These are phyloP conservation scores for Clitarchus hookeri DNA, from an alignment of 2,888 invertebrate genomes.

Conservation along the genomic window DNA sequence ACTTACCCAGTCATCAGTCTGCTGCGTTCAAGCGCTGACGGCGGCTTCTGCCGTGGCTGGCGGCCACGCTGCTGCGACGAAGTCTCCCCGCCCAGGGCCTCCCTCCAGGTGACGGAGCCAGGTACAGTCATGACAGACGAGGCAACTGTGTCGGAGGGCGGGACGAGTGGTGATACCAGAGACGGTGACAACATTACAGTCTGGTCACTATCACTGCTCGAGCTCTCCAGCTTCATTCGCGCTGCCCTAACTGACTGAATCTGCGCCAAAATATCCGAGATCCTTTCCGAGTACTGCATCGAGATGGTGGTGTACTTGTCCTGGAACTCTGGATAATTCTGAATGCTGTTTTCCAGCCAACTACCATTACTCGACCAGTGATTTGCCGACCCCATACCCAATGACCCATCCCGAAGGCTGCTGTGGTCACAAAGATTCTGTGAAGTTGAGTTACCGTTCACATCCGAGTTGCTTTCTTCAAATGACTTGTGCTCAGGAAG, in stretches of 20 bases:
- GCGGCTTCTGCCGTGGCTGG: background rate
- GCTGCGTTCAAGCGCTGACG: background rate
- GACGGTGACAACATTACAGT: background rate
- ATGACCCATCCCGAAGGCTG: background rate
- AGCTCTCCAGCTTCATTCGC: background rate
- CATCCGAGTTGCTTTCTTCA: background rate
- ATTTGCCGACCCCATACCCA: background rate
- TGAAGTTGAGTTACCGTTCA: background rate
- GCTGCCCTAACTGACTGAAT: background rate
- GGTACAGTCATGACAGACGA: background rate
- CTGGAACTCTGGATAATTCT: background rate
- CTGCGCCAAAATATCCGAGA: background rate
- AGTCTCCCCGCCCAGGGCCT: background rate
- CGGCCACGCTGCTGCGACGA: conserved; percentile 6
- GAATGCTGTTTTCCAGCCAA: background rate
- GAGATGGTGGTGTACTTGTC: background rate
- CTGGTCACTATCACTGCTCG: background rate
- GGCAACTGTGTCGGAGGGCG: background rate
- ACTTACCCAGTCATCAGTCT: background rate
- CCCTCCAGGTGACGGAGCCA: background rate
- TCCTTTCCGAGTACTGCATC: background rate
- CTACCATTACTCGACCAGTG: background rate
- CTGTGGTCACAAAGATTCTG: background rate
- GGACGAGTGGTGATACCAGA: background rate
- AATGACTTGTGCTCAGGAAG: background rate